These are phyloP conservation scores for Vireo griseus DNA, from an alignment of 2,797 vertebrate genomes.

Conservation along the genomic window DNA sequence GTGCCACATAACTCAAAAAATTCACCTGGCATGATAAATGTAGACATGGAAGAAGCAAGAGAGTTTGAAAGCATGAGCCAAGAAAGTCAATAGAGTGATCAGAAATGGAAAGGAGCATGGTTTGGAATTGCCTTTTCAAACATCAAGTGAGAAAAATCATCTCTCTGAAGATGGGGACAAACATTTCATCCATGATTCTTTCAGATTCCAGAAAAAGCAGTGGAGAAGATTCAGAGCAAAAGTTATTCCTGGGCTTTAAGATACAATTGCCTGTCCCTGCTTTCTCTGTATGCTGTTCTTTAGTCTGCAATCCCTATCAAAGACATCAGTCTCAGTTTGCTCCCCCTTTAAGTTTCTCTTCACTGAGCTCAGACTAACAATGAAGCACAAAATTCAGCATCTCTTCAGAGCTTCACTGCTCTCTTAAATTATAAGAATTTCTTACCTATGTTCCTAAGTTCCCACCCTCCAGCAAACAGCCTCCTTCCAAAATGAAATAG, in stretches of 20 bases:
- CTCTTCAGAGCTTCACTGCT: background rate
- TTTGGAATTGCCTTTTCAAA: background rate
- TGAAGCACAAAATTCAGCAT: background rate
- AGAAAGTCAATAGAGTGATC: background rate
- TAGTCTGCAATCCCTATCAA: background rate
- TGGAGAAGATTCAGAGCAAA: background rate
- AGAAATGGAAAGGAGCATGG: background rate
- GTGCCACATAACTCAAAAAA: constrained; percentile 86
- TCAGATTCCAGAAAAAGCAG: background rate
- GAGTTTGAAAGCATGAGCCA: background rate
- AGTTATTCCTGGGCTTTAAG: background rate
- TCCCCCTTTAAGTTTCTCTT: background rate
- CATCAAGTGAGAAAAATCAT: background rate
- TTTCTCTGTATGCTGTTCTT: background rate
- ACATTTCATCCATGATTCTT: background rate
- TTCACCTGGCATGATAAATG: constrained; percentile 79
- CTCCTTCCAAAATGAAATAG: background rate
- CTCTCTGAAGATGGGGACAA: background rate
- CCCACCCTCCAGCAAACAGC: background rate
- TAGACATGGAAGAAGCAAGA: background rate
- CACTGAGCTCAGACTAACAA: background rate
- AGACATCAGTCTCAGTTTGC: background rate
- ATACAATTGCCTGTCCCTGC: background rate
- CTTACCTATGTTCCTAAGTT: background rate
- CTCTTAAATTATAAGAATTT: background rate